Evolutionary conservation across 1,140 invertebrate species (phyloP), one percentile per base, ranked within the genome.

Genomic region (Colletes gigas): DNA sequence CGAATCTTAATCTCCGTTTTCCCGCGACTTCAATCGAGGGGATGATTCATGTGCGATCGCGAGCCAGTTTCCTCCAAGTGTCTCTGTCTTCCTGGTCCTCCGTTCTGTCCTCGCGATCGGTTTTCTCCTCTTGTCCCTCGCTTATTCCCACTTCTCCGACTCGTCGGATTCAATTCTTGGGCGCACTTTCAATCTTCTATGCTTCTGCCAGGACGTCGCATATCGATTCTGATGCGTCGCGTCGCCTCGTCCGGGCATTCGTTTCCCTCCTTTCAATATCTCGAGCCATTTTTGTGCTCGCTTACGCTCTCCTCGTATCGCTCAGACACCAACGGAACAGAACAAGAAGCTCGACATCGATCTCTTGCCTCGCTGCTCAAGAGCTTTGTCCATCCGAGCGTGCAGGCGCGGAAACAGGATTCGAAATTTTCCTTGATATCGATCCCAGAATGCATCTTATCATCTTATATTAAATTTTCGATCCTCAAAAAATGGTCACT

Each of bases 111-210:
- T 82, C 82, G 52, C 70, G 83, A 79, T 83, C 78, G 75, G 57
- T 74, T 86, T 87, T n/a, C 39, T 14, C n/a, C n/a, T 17, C 21
- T 4, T 3, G 4, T 2, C 4, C 84, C 4, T 3, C 84, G 83
- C 83, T 69, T 68, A 71, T 69, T 68, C 81, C 71, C 81, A 79
- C 9, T 17, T 47, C 44, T 47, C 44, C 9, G 63, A 21, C 62
- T 30, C 83, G n/a, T 59, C 85, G 81, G 85, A 89, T 90, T 90
- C 86, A 88, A 88, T 90, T 88, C 88, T 89, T 89, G 82, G 81
- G 89, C 87, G 85, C 84, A 88, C 85, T 89, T 87, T 88, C 89
- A 90, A 91, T 90, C 89, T 90, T 88, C 83, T 74, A 66, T 81
- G 72, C 10, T 83, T 86, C 83, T 84, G 84, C 62, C 87, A 74